Conservation (phyloP, 2,797 vertebrate genomes). For the Potorous gilbertii region DNA sequence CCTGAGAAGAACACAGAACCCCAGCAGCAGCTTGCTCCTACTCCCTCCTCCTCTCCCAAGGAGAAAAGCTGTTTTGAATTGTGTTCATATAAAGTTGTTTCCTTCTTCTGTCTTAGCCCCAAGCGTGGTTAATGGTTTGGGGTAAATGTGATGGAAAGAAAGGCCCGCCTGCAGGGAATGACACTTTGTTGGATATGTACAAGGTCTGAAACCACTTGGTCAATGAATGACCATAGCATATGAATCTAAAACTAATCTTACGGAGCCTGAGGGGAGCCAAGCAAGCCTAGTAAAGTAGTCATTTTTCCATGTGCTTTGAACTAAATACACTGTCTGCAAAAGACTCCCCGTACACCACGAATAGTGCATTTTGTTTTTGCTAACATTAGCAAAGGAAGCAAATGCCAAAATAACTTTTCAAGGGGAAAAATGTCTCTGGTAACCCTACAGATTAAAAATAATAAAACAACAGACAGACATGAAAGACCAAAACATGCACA, state of each 20-base stretch:
- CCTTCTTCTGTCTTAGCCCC: conserved; percentile 74
- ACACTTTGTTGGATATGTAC: conserved; percentile 79
- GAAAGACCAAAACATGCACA: background rate
- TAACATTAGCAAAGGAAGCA: conserved; percentile 72
- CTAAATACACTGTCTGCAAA: conserved; percentile 78
- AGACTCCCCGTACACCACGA: conserved; percentile 73
- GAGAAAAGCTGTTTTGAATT: conserved; percentile 60
- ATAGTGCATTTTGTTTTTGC: conserved; percentile 71
- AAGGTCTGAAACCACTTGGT: conserved; percentile 81
- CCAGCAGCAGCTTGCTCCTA: background rate
- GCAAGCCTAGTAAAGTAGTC: conserved; percentile 80
- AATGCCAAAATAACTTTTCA: conserved; percentile 61
- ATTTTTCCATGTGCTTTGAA: conserved; percentile 81
- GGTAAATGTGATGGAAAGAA: conserved; percentile 79
- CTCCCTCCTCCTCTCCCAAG: conserved; percentile 39
- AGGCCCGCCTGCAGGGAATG: conserved; percentile 81
- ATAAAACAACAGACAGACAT: conserved; percentile 1
- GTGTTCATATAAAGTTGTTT: conserved; percentile 76
- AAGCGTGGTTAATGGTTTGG: conserved; percentile 78
- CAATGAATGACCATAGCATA: conserved; percentile 84
- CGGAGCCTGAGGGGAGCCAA: conserved; percentile 82
- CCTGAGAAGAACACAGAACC: background rate
- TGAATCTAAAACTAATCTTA: conserved; percentile 89
- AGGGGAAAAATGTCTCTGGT: background rate
- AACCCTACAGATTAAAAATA: background rate